Base-by-base conservation (phyloP, 1,140 invertebrate genomes). In the Leptopilina boulardi region DNA sequence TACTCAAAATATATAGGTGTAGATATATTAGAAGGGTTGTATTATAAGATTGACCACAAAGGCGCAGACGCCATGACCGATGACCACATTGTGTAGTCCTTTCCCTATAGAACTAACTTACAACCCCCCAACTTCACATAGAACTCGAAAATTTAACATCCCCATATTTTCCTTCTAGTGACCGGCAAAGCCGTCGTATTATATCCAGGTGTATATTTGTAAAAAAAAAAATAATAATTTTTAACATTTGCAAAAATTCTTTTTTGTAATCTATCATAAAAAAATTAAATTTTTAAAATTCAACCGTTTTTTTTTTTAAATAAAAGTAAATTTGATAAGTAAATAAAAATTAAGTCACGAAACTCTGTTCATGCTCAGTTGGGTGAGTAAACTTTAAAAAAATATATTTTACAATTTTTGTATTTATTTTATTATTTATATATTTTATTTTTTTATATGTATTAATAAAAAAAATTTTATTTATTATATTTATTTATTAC, bases 11-110 rank as follows among this genome's bases (percentile, higher is more conserved):
- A n/a, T n/a, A n/a, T n/a, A n/a, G n/a, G n/a, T n/a, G n/a, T n/a
- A n/a, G n/a, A 84, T 81, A 15, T 13, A 23, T 66, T 66, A 26
- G 56, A 66, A 66, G 56, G 56, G 56, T 23, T 66, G 56, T 3
- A 23, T 77, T 26, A 44, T 26, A 9, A 47, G 42, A 6, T 71
- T 23, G n/a, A 44, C 47, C 44, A 15, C 26, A n/a, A 85, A 47
- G 51, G 87, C 87, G 87, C 87, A 88, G 82, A 13, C 87, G 86
- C 86, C 77, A 41, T 87, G 86, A 86, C 86, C 87, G 82, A 30
- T 87, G 86, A 84, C 85, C 86, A 85, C 76, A 79, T 78, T 66
- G 19, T 66, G 11, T 30, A 66, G 56, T 23, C 10, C 9, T 66
- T 66, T 30, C 23, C 56, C 56, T 66, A 66, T 66, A 66, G 56